Conservation (phyloP, 2,797 vertebrate genomes). For the Diplodus puntazzo region DNA sequence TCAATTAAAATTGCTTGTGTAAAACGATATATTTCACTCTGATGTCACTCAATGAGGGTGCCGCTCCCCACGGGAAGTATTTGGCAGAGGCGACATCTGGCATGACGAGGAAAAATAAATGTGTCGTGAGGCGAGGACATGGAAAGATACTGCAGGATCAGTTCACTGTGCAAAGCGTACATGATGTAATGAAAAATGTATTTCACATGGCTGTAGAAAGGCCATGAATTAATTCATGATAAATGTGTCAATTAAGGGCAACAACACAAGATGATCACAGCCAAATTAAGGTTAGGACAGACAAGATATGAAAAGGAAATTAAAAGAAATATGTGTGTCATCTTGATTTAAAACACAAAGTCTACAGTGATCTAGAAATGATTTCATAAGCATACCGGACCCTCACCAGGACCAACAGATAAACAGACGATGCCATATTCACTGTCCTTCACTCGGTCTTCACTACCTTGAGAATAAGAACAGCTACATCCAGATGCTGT, state of each 20-base stretch:
- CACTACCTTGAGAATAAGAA: too few species aligned
- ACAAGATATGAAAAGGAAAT: too few species aligned
- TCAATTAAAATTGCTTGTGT: background rate
- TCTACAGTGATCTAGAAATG: background rate
- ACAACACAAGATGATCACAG: too few species aligned
- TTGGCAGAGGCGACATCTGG: slow-evolving; percentile 24
- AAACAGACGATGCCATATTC: too few species aligned
- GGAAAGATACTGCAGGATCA: slow-evolving; percentile 42
- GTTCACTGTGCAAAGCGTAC: background rate
- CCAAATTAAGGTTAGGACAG: too few species aligned
- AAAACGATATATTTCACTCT: slow-evolving; percentile 9
- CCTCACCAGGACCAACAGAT: too few species aligned
- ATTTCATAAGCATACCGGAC: too few species aligned
- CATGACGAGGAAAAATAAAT: slow-evolving; percentile 30
- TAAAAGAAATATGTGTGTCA: too few species aligned
- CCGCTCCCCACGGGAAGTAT: slow-evolving; percentile 16
- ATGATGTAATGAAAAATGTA: background rate
- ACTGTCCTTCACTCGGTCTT: too few species aligned
- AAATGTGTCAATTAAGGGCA: background rate
- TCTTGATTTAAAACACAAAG: background rate
- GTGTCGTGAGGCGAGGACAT: slow-evolving; percentile 29
- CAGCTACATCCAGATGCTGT: too few species aligned
- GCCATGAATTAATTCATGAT: slow-evolving; percentile 1
- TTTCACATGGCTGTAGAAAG: slow-evolving; percentile 10
- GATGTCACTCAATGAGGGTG: background rate